Percentiles rank a stretch among this genome's conserved stretches.
phyloP scores from a whole-genome alignment of 2,888 invertebrate species.

The Brenthis ino region DNA sequence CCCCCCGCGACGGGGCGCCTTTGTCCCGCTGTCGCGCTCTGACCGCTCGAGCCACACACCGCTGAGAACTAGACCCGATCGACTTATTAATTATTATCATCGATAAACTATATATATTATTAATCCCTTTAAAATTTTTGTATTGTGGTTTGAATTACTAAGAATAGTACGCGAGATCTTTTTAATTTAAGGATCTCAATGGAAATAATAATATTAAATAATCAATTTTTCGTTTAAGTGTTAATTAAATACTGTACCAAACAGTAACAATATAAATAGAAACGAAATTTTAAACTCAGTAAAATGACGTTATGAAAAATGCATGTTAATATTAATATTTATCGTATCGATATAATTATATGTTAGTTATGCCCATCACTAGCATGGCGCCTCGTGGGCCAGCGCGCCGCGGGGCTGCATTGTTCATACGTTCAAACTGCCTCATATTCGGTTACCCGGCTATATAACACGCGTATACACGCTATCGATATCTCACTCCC shows the following conservation, averaged over 20 bases:
- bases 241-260: too few species aligned
- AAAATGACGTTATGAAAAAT: too few species aligned
- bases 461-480: constrained; percentile 69
- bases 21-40: constrained; percentile 68
- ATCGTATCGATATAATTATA: too few species aligned
- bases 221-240: too few species aligned
- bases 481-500: constrained; percentile 64
- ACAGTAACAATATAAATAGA: too few species aligned
- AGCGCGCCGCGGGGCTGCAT: constrained; percentile 70
- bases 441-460: constrained; percentile 79
- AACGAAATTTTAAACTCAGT: too few species aligned
- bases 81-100: constrained; percentile 41
- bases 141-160: background rate
- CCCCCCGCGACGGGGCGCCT: constrained; percentile 62
- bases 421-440: constrained; percentile 74
- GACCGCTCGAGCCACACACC: constrained; percentile 66
- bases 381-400: constrained; percentile 70
- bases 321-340: background rate
- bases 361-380: constrained; percentile 48
- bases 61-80: constrained; percentile 37
- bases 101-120: background rate
- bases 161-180: too few species aligned
- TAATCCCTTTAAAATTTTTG: background rate
- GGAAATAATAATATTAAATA: too few species aligned
- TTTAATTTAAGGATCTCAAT: too few species aligned